Evolutionary conservation across 1,140 invertebrate genomes (phyloP), one percentile per base, ranked within the genome.

Genomic region (Cotesia glomerata): DNA sequence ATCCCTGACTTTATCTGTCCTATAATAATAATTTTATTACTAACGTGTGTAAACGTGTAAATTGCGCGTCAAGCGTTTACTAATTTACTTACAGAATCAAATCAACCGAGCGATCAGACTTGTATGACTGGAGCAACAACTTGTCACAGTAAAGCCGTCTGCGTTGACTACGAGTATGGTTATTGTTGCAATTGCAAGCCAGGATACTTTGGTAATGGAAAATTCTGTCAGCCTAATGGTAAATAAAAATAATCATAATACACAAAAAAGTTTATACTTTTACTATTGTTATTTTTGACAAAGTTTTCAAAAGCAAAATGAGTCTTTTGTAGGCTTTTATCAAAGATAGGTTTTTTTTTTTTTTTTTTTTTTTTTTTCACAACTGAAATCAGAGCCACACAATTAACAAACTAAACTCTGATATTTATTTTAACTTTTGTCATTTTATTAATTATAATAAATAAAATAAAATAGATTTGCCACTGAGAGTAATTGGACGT

Each of bases 171-270:
- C 78, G 87, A 91, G 56, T 87, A 88, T 49, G 97, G 97, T 4
- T 97, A 94, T 80, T 99, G 97, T 80, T 99, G 97, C 83, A 87
- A 90, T 59, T 99, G 97, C 82, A 88, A 91, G 16, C 80, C 89
- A 0, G 92, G 92, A 34, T 96, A 89, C 82, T 97, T 95, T 82
- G 97, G 97, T 69, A 98, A 99, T 84, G 97, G 97, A 67, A 91
- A 91, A 82, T 91, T 91, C 59, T 99, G 97, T 81, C 88, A 98
- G 45, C 91, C 92, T 84, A 91, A 93, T 81, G 93, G 93, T 94
- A 87, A 26, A 26, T 26, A 26, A 26, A 26, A 26, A 26, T 26
- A 26, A 26, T 26, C 26, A 26, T 26, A 26, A 26, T 26, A 26
- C 26, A 26, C 26, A n/a, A n/a, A n/a, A n/a, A n/a, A n/a, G n/a